Conservation (phyloP, 2,113 vertebrate genomes). For the Hylia prasina region DNA sequence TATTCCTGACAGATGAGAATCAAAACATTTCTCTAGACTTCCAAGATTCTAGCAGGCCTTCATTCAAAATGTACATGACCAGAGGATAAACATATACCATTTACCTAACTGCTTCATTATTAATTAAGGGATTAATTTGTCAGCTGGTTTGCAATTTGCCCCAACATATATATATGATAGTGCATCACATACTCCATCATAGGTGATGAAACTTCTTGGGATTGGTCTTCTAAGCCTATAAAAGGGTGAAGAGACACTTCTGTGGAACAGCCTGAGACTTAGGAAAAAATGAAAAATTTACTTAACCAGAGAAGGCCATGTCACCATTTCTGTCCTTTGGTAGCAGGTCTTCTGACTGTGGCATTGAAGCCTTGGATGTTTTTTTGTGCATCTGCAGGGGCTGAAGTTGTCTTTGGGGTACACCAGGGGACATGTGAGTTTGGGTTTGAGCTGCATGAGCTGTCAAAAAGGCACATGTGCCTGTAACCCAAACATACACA, state of each 20-base stretch:
- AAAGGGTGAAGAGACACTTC: not conserved
- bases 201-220: not conserved
- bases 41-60: not conserved
- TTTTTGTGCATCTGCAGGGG: not conserved
- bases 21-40: not conserved
- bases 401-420: not conserved
- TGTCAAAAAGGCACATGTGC: not conserved
- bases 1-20: not conserved
- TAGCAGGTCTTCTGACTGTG: not conserved
- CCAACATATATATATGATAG: not conserved
- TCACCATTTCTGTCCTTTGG: not conserved
- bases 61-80: not conserved
- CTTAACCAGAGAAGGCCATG: not conserved
- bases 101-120: not conserved
- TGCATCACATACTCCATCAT: not conserved
- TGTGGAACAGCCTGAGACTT: not conserved
- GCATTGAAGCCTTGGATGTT: not conserved
- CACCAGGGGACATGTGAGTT: not conserved
- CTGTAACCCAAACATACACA: not conserved
- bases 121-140: conserved; percentile 15
- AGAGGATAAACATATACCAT: not conserved
- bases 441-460: not conserved
- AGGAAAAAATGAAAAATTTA: not conserved
- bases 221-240: not conserved
- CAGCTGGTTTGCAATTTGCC: not conserved